Base-by-base conservation (phyloP, 1,140 invertebrate species). In the Proales similis region DNA sequence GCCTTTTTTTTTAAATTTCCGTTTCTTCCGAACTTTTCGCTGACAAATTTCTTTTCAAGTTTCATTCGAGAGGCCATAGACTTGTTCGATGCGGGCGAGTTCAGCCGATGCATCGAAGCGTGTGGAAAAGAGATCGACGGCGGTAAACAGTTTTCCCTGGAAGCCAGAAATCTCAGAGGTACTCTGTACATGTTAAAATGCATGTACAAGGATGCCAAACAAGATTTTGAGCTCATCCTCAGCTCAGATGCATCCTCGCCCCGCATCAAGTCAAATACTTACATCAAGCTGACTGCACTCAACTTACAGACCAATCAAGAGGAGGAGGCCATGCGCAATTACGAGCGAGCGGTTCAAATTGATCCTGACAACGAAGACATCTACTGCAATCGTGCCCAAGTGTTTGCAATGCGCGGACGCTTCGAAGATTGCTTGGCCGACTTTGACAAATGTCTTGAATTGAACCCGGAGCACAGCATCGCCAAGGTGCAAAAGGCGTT, bases 401-500 rank as follows among this genome's bases (percentile, higher is more conserved):
- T 85, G 63, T 51, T 26, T 38, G 48, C 93, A 51, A 70, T 93
- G 38, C 73, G 87, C 67, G 88, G 90, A 49, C 82, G 84, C 66
- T 79, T 87, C 53, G 81, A 85, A 62, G 83, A 85, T 65, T 88
- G 90, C 0, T 80, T 85, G 63, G 68, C 76, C 42, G 86, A 94
- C 73, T 91, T 92, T 75, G 79, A 85, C 27, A 87, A 83, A 70
- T 87, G 88, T 47, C 82, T 88, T 2, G 77, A 83, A 66, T 72
- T 90, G 7, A 87, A 88, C 70, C 86, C 87, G 9, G 72, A 85
- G 61, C 89, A 87, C 72, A 82, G 85, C 7, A 84, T 90, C 67
- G 85, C 87, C 14, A 83, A 82, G 70, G 86, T 89, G 38, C 90
- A 94, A 71, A 90, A 89, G 71, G 85, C 84, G 68, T 90, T 87